phyloP scores from a whole-genome alignment of 2,888 invertebrate species.

The Polydrusus tereticollis region DNA sequence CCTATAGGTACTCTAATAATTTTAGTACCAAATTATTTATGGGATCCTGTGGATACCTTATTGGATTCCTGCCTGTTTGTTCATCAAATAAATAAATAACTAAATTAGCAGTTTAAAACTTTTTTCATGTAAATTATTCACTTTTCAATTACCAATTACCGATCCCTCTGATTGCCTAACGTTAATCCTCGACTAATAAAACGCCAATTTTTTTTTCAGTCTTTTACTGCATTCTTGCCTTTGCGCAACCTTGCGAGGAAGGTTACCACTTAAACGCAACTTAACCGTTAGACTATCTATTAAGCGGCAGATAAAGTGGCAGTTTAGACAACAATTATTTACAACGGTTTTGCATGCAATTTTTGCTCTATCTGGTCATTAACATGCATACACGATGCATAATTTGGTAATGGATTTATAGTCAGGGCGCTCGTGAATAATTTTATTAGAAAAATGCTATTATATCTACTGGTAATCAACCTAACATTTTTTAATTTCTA shows the following conservation, averaged over 20 bases:
- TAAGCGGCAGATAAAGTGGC: conserved; percentile 42
- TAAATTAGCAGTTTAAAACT: no score
- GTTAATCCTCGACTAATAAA: conserved; percentile 34
- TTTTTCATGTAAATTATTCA: neutral
- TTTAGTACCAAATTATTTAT: no score
- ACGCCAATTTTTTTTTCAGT: conserved; percentile 27
- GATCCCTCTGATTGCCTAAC: conserved; percentile 6
- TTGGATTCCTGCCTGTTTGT: no score
- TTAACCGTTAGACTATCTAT: conserved; percentile 40
- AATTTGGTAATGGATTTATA: conserved; percentile 1
- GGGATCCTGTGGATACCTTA: no score
- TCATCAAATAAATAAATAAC: no score
- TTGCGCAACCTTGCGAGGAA: conserved; percentile 38
- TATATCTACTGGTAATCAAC: no score
- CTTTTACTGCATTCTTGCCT: conserved; percentile 26
- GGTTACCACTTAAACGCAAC: conserved; percentile 24
- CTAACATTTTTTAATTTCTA: no score
- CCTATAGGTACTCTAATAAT: no score
- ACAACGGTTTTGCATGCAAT: conserved; percentile 27
- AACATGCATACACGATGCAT: conserved; percentile 2
- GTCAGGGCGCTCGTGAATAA: neutral
- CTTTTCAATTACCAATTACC: conserved; percentile 3
- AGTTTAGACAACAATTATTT: conserved; percentile 35
- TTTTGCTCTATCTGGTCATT: conserved; percentile 13
- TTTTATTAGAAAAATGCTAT: neutral